Evolutionary conservation across 53 echinoderm and acorn worm genomes (phyloP), one percentile per base, ranked within the genome.

Genomic region (Antedon mediterranea): DNA sequence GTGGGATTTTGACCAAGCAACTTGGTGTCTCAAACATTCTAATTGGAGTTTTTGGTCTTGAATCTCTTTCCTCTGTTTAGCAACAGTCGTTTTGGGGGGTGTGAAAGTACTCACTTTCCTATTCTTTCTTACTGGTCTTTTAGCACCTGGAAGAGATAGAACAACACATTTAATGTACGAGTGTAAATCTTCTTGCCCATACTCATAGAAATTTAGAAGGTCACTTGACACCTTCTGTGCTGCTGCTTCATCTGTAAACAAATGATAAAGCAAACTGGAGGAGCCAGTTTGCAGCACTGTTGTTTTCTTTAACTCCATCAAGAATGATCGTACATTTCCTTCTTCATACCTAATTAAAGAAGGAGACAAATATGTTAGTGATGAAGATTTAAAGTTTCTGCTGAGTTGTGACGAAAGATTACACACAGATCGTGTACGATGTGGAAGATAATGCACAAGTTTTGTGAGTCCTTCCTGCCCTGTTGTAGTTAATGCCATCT

Each of bases 41-140:
- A 81, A 73, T 72, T 79, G 79, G 14, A 82, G 76, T 57, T 44
- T 75, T 26, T 78, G 84, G 34, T 84, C 79, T 79, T 84, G 79
- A 3, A 79, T 18, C 44, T 84, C 79, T 32, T 78, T 79, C 0
- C 33, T 29, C n/a, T 84, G 71, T 74, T 84, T 84, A 28, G 43
- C 32, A 26, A 71, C 15, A 30, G 33, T 41, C 33, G 34, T 78
- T 5, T 28, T 34, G 15, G 34, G 79, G 9, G 15, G 34, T 3
- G 43, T 43, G 43, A 84, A 79, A 8, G 84, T 84, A 3, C 31
- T 71, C 8, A 79, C 5, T 32, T 84, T 79, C 43, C 73, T 79
- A 30, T 28, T 73, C 28, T 73, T 43, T 13, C 79, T n/a, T 72
- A 34, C 26, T 0, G 37, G 79, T 31, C 23, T 5, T 28, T 57